Percentiles rank a stretch among this genome's conserved stretches.
phyloP scores from a whole-genome alignment of 2,113 vertebrate species.

The Heterotilapia buettikoferi region DNA sequence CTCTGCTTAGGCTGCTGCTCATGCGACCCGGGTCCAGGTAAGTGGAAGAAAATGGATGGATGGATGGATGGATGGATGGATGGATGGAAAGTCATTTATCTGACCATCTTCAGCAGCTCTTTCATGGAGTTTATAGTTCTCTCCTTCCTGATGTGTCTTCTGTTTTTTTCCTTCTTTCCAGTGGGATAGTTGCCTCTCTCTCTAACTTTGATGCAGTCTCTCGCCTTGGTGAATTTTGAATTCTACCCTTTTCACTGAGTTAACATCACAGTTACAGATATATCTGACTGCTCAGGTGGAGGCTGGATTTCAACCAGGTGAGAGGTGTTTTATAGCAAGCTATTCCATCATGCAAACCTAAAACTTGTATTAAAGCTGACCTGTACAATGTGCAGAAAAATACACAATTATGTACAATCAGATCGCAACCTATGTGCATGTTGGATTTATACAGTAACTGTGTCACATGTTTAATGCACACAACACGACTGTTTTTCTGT shows the following conservation, averaged over 20 bases:
- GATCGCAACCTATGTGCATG: accelerated
- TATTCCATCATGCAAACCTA: not conserved
- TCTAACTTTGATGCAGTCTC: not conserved
- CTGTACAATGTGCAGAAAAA: not conserved
- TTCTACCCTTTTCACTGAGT: not conserved
- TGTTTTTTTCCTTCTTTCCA: not conserved
- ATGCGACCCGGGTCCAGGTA: not conserved
- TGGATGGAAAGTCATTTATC: not conserved
- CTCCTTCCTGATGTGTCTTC: not conserved
- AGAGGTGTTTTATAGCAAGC: not conserved
- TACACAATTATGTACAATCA: not conserved
- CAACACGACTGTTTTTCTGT: not conserved
- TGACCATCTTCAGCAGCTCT: not conserved
- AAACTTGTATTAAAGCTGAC: not conserved
- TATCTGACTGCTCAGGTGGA: not conserved
- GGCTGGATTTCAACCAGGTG: not conserved
- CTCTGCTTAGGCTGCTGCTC: not conserved
- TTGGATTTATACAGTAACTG: not conserved
- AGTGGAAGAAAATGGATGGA: not conserved
- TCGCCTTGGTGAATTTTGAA: not conserved
- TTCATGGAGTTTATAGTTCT: not conserved
- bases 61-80: not conserved
- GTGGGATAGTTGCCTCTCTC: not conserved
- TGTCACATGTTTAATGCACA: not conserved
- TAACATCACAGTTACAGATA: not conserved